A percentile compares a stretch with the other conserved stretches of the same genome.
phyloP scores from a whole-genome alignment of 92 coral and sea anemone genomes.

The Epizoanthus scotinus region DNA sequence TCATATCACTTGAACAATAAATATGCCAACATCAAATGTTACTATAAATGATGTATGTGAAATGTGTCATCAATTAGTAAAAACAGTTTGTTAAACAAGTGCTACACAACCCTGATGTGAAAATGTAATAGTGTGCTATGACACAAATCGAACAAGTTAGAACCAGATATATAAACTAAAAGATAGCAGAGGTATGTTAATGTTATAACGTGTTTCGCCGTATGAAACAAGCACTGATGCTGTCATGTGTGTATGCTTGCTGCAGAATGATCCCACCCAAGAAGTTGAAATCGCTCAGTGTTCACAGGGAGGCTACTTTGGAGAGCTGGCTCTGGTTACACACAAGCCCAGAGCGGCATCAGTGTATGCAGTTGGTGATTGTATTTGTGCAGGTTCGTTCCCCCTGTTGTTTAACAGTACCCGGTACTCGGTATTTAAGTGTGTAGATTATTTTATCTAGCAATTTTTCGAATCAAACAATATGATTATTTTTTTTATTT shows the following conservation, averaged over 20 bases:
- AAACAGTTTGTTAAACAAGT: too few species aligned
- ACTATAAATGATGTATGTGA: too few species aligned
- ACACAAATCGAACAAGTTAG: too few species aligned
- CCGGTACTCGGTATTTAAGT: neutral
- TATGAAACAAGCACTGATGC: neutral
- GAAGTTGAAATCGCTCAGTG: constrained; percentile 91
- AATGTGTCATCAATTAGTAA: too few species aligned
- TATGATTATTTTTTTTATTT: neutral
- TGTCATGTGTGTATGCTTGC: neutral
- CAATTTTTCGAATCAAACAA: neutral
- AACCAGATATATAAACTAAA: too few species aligned
- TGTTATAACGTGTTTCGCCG: too few species aligned
- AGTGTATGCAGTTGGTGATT: constrained; percentile 88
- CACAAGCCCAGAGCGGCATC: constrained; percentile 98
- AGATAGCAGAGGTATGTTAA: too few species aligned
- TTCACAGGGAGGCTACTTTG: constrained; percentile 90
- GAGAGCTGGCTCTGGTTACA: constrained; percentile 95
- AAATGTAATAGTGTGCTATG: too few species aligned
- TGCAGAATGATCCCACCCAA: constrained; percentile 77
- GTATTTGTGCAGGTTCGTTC: constrained; percentile 83
- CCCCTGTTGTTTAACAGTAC: neutral
- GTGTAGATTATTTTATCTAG: neutral
- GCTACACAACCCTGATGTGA: too few species aligned
- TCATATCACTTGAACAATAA: too few species aligned
- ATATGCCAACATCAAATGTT: neutral